These are phyloP conservation scores for Thera obeliscata DNA, from an alignment of 2,888 invertebrate genomes.

Conservation along the genomic window DNA sequence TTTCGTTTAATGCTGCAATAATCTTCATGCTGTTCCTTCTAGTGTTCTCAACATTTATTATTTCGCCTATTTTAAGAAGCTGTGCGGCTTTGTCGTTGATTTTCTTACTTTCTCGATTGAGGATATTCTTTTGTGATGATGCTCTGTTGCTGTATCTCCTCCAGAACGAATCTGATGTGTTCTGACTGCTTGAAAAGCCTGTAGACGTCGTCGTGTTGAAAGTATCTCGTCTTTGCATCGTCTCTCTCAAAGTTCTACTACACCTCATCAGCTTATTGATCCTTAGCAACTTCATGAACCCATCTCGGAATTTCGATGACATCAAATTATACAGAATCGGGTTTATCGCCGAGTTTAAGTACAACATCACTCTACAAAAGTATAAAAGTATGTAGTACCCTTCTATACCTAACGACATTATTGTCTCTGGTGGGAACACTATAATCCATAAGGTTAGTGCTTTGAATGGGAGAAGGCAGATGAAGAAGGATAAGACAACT, in stretches of 20 bases:
- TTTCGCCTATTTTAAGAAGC: conserved; percentile 74
- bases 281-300: conserved; percentile 88
- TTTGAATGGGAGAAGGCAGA: conserved; percentile 95
- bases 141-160: conserved; percentile 84
- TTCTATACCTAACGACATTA: conserved; percentile 89
- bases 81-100: conserved; percentile 60
- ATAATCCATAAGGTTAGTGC: conserved; percentile 95
- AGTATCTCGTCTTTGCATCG: conserved; percentile 87
- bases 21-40: conserved; percentile 80
- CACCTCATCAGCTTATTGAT: conserved; percentile 77
- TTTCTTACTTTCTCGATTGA: conserved; percentile 71
- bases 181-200: conserved; percentile 84
- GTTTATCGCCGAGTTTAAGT: conserved; percentile 95
- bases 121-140: conserved; percentile 69
- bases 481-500: conserved; percentile 95
- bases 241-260: conserved; percentile 73
- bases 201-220: conserved; percentile 87
- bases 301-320: conserved; percentile 95
- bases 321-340: conserved; percentile 96
- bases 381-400: conserved; percentile 93
- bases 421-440: conserved; percentile 88
- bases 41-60: conserved; percentile 75
- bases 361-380: conserved; percentile 94
- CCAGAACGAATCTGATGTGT: conserved; percentile 86
- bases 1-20: conserved; percentile 72